Conservation (phyloP, 2,888 invertebrate genomes). For the Coremacera marginata region DNA sequence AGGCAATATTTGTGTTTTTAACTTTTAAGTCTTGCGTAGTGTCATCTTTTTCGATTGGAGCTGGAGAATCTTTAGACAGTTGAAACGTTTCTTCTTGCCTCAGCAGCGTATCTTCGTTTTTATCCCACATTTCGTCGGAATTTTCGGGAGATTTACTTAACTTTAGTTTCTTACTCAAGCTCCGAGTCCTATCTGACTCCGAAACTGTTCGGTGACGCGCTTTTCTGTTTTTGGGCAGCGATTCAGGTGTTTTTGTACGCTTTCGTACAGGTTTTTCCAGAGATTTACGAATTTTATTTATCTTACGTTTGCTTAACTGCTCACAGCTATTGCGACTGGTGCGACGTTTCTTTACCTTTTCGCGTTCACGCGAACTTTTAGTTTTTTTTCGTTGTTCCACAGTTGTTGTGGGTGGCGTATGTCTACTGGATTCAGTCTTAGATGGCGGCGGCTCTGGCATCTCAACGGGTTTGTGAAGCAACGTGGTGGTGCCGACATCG, state of each 20-base stretch:
- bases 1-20: neutral
- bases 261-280: conserved; percentile 39
- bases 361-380: conserved; percentile 41
- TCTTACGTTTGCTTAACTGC: conserved; percentile 46
- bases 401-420: neutral
- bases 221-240: neutral
- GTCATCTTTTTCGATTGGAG: no score
- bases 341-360: conserved; percentile 42
- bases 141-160: conserved; percentile 2
- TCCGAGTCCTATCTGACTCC: neutral
- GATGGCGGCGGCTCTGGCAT: neutral
- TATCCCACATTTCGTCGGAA: conserved; percentile 30
- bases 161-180: conserved; percentile 16
- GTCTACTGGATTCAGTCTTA: conserved; percentile 32
- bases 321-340: conserved; percentile 35
- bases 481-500: conserved; percentile 24
- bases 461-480: neutral
- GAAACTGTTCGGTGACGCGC: neutral
- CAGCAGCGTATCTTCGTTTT: neutral
- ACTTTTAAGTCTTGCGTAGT: no score
- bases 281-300: conserved; percentile 41
- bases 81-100: neutral
- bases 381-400: conserved; percentile 44
- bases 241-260: conserved; percentile 26
- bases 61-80: no score